phyloP scores from a whole-genome alignment of 1,140 invertebrate genomes.

The Dendroctonus ponderosae region DNA sequence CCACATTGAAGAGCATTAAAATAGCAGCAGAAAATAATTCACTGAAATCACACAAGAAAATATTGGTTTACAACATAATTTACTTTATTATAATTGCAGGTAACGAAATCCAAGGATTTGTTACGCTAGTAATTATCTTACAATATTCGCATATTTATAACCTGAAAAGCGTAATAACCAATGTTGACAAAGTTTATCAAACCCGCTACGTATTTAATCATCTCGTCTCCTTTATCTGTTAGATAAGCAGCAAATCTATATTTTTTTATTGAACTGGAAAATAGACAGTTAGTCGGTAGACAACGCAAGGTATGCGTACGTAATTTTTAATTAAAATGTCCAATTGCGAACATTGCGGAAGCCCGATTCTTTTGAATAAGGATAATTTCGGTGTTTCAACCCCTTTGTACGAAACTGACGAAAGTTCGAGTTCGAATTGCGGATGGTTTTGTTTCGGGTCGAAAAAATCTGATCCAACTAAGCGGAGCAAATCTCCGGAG shows the following conservation, averaged over 20 bases:
- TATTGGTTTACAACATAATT: background rate
- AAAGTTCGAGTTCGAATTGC: background rate
- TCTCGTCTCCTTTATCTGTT: constrained; percentile 20
- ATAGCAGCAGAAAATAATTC: too few species aligned
- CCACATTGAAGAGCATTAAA: too few species aligned
- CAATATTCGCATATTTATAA: constrained; percentile 28
- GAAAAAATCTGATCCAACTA: constrained; percentile 8
- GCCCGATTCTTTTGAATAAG: constrained; percentile 15
- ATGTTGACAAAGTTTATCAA: constrained; percentile 27
- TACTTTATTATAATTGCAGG: constrained; percentile 13
- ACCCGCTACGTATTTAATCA: constrained; percentile 27
- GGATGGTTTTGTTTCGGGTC: constrained; percentile 28
- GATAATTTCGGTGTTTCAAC: constrained; percentile 11
- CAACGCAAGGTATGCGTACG: background rate
- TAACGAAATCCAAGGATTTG: constrained; percentile 15
- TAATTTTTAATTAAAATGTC: constrained; percentile 13
- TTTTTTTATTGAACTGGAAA: constrained; percentile 30
- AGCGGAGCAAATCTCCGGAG: constrained; percentile 6
- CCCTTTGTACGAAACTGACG: constrained; percentile 10
- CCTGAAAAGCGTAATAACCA: constrained; percentile 25
- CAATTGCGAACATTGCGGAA: constrained; percentile 21
- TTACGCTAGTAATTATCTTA: constrained; percentile 21
- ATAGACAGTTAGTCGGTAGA: constrained; percentile 3
- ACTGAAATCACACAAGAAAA: too few species aligned
- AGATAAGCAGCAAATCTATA: constrained; percentile 28